These are phyloP conservation scores for Paelopatides confundens DNA, from an alignment of 53 echinoderm and acorn worm species.

Conservation along the genomic window DNA sequence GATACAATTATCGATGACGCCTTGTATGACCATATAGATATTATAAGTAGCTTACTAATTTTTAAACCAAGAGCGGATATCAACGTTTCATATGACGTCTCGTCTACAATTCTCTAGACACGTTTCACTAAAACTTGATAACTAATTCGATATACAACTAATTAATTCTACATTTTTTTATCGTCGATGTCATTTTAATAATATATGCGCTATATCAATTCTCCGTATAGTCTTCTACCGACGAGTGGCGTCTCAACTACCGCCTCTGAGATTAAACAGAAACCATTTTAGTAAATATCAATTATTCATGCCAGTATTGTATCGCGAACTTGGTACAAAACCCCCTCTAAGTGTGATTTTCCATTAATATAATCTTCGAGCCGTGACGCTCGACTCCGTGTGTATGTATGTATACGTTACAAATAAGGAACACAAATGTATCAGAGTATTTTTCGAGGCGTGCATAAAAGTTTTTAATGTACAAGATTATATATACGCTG, in stretches of 20 bases:
- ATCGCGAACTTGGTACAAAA: conserved; percentile 16
- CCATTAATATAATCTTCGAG: conserved; percentile 7
- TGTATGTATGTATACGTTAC: not conserved
- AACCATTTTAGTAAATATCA: not conserved
- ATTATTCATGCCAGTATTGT: conserved; percentile 15
- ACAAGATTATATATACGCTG: no score
- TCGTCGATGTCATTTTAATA: not conserved
- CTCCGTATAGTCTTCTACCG: not conserved
- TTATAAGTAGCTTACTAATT: no score
- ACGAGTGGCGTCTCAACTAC: not conserved
- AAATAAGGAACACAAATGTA: no score
- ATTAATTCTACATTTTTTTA: not conserved
- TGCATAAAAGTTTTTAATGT: no score
- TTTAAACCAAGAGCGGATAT: no score
- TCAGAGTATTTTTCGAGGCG: no score
- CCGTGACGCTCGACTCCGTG: not conserved
- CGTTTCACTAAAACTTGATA: no score
- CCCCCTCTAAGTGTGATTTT: conserved; percentile 31
- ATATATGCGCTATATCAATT: not conserved
- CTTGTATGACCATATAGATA: no score
- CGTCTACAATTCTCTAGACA: no score
- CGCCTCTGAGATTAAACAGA: not conserved
- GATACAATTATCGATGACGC: no score
- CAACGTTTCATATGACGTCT: no score
- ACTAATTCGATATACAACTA: no score